phyloP scores from a whole-genome alignment of 2,113 vertebrate genomes.

The Anguilla japonica region DNA sequence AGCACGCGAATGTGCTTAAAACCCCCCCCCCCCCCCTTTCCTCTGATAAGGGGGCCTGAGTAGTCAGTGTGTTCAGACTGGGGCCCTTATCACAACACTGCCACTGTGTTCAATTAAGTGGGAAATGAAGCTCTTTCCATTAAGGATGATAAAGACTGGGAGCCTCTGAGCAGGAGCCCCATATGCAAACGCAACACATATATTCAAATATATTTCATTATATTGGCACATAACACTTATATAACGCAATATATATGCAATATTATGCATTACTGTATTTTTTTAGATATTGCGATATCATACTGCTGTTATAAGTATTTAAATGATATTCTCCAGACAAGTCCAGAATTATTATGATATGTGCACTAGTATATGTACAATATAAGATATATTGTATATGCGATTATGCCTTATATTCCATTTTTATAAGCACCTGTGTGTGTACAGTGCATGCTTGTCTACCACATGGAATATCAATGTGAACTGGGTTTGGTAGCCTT shows the following conservation, averaged over 20 bases:
- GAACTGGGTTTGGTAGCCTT: background rate
- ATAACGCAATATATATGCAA: no score
- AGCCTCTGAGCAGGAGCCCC: background rate
- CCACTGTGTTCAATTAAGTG: slow-evolving; percentile 41
- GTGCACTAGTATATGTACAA: no score
- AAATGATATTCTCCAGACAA: no score
- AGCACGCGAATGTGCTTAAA: slow-evolving; percentile 19
- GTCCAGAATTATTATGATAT: no score
- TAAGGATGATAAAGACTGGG: slow-evolving; percentile 42
- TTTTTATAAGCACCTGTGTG: no score
- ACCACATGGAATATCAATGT: background rate
- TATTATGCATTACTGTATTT: no score
- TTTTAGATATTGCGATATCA: background rate
- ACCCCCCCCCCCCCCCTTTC: slow-evolving; percentile 3
- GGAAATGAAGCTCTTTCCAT: slow-evolving; percentile 47
- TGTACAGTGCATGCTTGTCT: background rate
- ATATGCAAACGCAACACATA: no score
- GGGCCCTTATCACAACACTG: slow-evolving; percentile 43
- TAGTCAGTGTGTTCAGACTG: slow-evolving; percentile 31
- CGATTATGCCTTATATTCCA: no score
- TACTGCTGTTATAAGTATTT: no score
- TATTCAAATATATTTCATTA: no score
- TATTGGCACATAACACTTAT: no score
- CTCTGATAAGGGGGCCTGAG: slow-evolving; percentile 31
- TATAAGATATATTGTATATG: no score